phyloP scores from a whole-genome alignment of 2,113 vertebrate genomes.

The Misgurnus mizolepis region DNA sequence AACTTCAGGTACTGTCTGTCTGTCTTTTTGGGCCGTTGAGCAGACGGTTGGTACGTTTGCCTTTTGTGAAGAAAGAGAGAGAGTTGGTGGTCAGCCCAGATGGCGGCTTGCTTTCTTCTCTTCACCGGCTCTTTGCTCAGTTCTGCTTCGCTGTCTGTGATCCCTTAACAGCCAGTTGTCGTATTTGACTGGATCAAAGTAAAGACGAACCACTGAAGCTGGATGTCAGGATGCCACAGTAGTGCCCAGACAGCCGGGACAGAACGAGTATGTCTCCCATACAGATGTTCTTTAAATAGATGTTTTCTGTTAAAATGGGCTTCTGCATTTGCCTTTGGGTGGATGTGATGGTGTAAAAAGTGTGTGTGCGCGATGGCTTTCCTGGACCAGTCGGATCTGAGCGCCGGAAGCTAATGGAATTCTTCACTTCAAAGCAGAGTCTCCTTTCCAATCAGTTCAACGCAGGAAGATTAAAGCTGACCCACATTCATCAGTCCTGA shows the following conservation, averaged over 20 bases:
- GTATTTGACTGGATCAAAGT: constrained; percentile 59
- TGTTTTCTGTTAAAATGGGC: constrained; percentile 26
- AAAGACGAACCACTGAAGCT: constrained; percentile 49
- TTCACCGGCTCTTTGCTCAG: constrained; percentile 32
- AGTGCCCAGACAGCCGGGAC: not conserved
- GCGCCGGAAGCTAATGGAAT: constrained; percentile 60
- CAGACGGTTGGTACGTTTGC: not conserved
- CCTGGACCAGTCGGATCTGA: constrained; percentile 45
- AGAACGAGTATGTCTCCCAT: constrained; percentile 23
- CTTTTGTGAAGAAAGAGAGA: constrained; percentile 1
- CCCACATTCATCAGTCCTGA: constrained; percentile 62
- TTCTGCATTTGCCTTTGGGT: constrained; percentile 20
- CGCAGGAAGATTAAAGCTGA: constrained; percentile 60
- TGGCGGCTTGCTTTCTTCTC: constrained; percentile 39
- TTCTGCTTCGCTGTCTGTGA: constrained; percentile 16
- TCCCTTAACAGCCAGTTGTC: constrained; percentile 52
- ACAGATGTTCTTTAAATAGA: constrained; percentile 33
- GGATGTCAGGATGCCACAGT: constrained; percentile 13
- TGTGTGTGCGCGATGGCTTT: constrained; percentile 13
- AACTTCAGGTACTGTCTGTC: not conserved
- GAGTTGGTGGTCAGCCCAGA: constrained; percentile 43
- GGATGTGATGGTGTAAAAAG: constrained; percentile 4
- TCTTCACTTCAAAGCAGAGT: constrained; percentile 58
- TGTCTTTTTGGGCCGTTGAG: not conserved
- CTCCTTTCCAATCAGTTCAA: constrained; percentile 42